phyloP scores from a whole-genome alignment of 2,113 vertebrate species.

The Raphicerus campestris region DNA sequence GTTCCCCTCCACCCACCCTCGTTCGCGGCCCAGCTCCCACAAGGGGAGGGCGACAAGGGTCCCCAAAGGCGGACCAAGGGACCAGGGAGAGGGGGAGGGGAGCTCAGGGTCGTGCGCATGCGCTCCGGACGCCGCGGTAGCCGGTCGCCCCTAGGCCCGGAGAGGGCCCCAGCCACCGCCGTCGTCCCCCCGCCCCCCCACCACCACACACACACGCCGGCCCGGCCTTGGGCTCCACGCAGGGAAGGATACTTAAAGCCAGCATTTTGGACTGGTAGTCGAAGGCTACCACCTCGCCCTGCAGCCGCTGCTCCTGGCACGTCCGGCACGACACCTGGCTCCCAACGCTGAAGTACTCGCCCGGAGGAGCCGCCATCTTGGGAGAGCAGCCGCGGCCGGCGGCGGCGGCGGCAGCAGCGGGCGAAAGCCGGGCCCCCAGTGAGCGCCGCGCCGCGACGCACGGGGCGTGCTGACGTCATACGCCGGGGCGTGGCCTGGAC shows the following conservation, averaged over 20 bases:
- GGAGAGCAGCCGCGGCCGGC: constrained; percentile 82
- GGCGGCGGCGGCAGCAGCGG: constrained; percentile 76
- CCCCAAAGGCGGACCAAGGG: constrained; percentile 36
- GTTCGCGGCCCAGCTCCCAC: neutral
- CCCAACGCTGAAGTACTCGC: constrained; percentile 97
- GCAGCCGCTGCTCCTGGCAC: constrained; percentile 94
- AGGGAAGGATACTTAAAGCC: constrained; percentile 95
- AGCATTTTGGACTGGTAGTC: constrained; percentile 98
- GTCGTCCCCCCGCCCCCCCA: constrained; percentile 56
- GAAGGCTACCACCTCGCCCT: constrained; percentile 95
- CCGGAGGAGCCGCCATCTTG: constrained; percentile 98
- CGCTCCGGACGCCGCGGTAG: constrained; percentile 63
- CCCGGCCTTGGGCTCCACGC: constrained; percentile 54
- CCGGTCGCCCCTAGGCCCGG: constrained; percentile 70
- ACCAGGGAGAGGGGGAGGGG: constrained; percentile 61
- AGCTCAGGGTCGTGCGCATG: constrained; percentile 61
- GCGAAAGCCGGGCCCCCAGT: constrained; percentile 77
- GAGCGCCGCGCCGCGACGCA: constrained; percentile 70
- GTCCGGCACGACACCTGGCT: constrained; percentile 97
- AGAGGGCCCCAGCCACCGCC: constrained; percentile 57
- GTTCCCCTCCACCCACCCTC: constrained; percentile 33
- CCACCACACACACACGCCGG: constrained; percentile 56
- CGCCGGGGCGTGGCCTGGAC: constrained; percentile 43
- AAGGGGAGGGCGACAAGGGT: neutral
- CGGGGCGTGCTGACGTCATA: constrained; percentile 78